phyloP scores from a whole-genome alignment of 2,113 vertebrate species.

The Notechis scutatus region DNA sequence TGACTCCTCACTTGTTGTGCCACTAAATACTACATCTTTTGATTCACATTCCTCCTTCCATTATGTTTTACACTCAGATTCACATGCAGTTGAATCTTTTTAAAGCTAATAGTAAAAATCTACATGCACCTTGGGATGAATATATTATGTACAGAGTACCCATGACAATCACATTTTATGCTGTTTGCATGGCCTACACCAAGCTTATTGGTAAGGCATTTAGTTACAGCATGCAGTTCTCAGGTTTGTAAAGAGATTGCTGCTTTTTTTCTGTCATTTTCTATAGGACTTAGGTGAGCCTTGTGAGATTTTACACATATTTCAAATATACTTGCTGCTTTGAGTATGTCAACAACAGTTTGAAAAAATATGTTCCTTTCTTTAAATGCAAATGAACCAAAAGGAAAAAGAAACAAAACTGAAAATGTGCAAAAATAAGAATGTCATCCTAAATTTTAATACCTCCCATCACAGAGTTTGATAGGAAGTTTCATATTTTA shows the following conservation, averaged over 20 bases:
- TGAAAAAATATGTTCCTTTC: slow-evolving; percentile 32
- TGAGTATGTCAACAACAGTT: slow-evolving; percentile 42
- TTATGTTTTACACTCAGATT: slow-evolving; percentile 7
- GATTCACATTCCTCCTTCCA: neutral
- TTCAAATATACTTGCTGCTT: slow-evolving; percentile 45
- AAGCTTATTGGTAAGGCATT: slow-evolving; percentile 26
- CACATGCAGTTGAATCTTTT: neutral
- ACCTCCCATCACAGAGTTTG: neutral
- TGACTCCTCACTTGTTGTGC: neutral
- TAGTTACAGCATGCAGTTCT: slow-evolving; percentile 9
- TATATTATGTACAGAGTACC: slow-evolving; percentile 1
- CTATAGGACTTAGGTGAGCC: slow-evolving; percentile 23
- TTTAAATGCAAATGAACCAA: slow-evolving; percentile 34
- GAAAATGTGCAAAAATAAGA: slow-evolving; percentile 20
- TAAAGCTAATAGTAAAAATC: slow-evolving; percentile 36
- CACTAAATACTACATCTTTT: neutral
- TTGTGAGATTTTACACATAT: slow-evolving; percentile 26
- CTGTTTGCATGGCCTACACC: neutral
- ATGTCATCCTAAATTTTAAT: slow-evolving; percentile 21
- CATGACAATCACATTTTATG: slow-evolving; percentile 7
- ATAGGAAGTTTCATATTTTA: neutral
- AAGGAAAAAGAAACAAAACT: slow-evolving; percentile 39
- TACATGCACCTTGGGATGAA: neutral
- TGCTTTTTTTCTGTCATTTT: slow-evolving; percentile 29
- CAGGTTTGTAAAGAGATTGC: slow-evolving; percentile 29